These are phyloP conservation scores for Eptatretus atami DNA, from an alignment of 2,797 vertebrate genomes.

Conservation along the genomic window DNA sequence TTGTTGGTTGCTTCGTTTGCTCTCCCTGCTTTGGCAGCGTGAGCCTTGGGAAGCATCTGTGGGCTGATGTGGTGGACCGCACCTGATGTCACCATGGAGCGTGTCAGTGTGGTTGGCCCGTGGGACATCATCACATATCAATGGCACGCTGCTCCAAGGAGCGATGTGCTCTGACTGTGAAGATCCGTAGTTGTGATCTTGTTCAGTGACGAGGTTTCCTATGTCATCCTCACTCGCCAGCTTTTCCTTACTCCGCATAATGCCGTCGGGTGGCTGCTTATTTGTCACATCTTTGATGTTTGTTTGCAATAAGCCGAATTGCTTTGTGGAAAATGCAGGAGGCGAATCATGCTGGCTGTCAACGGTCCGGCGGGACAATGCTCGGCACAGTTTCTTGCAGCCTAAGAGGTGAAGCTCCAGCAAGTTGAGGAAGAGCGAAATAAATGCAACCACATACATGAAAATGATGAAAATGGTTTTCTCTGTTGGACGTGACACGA, in stretches of 20 bases:
- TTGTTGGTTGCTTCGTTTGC: constrained; percentile 42
- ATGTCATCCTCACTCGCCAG: constrained; percentile 37
- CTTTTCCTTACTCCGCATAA: constrained; percentile 24
- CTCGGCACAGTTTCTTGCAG: constrained; percentile 79
- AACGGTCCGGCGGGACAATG: constrained; percentile 25
- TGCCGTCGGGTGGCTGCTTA: constrained; percentile 25
- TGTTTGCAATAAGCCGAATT: constrained; percentile 15
- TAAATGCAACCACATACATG: constrained; percentile 83
- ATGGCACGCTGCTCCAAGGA: constrained; percentile 14
- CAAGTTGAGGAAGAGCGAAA: constrained; percentile 74
- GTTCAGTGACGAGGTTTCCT: constrained; percentile 33
- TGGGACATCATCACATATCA: constrained; percentile 15
- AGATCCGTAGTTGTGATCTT: constrained; percentile 21
- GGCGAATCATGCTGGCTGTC: neutral
- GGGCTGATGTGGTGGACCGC: constrained; percentile 34
- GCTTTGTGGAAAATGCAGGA: constrained; percentile 12
- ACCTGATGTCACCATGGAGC: constrained; percentile 18
- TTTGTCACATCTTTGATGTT: constrained; percentile 13
- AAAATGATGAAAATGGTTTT: constrained; percentile 95
- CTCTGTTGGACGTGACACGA: constrained; percentile 82
- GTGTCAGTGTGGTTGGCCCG: constrained; percentile 10
- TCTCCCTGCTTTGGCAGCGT: constrained; percentile 39
- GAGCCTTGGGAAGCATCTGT: constrained; percentile 13
- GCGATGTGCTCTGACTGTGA: constrained; percentile 12
- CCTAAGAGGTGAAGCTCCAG: constrained; percentile 92